A percentile compares a stretch with the other conserved stretches of the same genome.
These are phyloP conservation scores for Rallus crepitans DNA, from an alignment of 2,797 vertebrate genomes.

Conservation along the genomic window DNA sequence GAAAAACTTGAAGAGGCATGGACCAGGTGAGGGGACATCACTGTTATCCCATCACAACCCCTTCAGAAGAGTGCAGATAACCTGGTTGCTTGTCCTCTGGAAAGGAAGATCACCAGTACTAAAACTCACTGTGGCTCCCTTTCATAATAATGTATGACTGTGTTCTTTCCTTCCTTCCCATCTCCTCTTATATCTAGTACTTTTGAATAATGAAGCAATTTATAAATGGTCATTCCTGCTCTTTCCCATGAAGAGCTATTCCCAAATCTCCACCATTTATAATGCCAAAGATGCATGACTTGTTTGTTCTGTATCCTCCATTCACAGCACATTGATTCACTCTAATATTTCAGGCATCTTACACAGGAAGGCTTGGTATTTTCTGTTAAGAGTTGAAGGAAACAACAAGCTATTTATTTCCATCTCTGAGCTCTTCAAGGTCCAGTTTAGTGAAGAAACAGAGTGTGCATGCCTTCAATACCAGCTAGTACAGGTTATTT, in stretches of 20 bases:
- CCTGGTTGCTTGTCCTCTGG: neutral
- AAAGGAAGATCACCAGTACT: neutral
- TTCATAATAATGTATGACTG: neutral
- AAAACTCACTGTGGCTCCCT: neutral
- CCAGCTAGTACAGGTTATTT: neutral
- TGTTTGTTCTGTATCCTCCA: neutral
- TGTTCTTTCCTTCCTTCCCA: neutral
- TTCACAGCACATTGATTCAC: neutral
- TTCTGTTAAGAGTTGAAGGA: neutral
- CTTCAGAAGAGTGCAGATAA: neutral
- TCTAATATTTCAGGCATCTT: neutral
- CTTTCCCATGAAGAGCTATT: neutral
- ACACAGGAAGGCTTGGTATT: neutral
- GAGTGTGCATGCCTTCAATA: neutral
- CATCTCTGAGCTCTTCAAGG: neutral
- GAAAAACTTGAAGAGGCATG: neutral
- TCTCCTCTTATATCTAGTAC: neutral
- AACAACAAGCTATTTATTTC: neutral
- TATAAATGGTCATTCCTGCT: neutral
- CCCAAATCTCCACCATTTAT: neutral
- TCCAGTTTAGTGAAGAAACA: neutral
- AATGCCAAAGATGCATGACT: neutral
- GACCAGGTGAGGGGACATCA: neutral
- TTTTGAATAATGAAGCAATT: neutral
- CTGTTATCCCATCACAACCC: neutral